Evolutionary conservation across 2,113 vertebrate genomes (phyloP).

Genomic region (Phalacrocorax brasilianus): DNA sequence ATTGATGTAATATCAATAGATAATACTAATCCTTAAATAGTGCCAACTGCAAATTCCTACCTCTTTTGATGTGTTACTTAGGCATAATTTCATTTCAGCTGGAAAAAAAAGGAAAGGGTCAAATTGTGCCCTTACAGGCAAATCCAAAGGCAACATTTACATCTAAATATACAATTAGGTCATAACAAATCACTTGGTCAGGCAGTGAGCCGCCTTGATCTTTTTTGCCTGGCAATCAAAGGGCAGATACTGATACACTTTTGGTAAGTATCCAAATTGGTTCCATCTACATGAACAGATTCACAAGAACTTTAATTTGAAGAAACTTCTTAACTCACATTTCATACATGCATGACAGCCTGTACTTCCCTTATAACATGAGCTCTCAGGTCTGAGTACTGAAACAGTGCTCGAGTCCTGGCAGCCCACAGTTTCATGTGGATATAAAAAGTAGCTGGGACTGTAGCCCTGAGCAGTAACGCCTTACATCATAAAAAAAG

Average conservation of each 20-base stretch:
- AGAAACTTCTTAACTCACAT: not conserved
- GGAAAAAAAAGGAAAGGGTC: not conserved
- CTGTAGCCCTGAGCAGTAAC: not conserved
- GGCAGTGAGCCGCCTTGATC: not conserved
- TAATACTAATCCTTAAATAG: not conserved
- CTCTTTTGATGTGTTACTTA: slow-evolving; percentile 16
- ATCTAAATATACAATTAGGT: slow-evolving; percentile 26
- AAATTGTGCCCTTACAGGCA: not conserved
- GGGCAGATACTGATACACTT: slow-evolving; percentile 13
- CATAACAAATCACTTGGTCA: slow-evolving; percentile 20
- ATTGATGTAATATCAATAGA: not conserved
- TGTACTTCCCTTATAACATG: not conserved
- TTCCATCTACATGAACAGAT: not conserved
- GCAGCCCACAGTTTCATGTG: not conserved
- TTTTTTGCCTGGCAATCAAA: slow-evolving; percentile 15
- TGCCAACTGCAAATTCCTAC: slow-evolving; percentile 9
- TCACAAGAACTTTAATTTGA: not conserved
- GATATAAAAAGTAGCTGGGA: not conserved
- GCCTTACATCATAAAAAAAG: not conserved
- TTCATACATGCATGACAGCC: not conserved
- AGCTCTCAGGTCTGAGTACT: not conserved
- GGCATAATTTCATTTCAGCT: slow-evolving; percentile 16
- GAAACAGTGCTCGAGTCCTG: not conserved
- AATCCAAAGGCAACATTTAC: slow-evolving; percentile 25
- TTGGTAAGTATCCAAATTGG: not conserved